These are phyloP conservation scores for Cercopithecus petaurista DNA, from an alignment of 2,797 vertebrate genomes.

Conservation along the genomic window DNA sequence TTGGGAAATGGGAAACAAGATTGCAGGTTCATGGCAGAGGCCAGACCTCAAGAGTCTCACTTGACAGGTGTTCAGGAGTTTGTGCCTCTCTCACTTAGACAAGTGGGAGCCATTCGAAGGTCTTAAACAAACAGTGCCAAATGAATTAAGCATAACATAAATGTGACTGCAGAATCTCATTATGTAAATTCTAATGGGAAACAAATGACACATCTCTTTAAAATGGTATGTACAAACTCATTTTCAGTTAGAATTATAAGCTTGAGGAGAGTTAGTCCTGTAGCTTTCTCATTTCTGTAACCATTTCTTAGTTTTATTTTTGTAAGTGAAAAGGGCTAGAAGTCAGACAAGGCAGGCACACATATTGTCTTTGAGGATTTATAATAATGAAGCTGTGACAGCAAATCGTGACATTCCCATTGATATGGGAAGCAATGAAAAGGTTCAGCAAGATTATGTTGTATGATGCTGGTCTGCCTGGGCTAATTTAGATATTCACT, in stretches of 20 bases:
- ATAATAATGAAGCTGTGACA: background rate
- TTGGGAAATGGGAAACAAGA: background rate
- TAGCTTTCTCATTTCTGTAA: background rate
- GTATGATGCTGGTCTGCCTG: background rate
- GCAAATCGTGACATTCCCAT: constrained; percentile 32
- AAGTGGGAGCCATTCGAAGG: background rate
- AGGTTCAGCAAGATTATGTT: background rate
- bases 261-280: background rate
- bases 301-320: background rate
- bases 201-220: constrained; percentile 33
- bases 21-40: background rate
- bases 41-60: background rate
- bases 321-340: background rate
- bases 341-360: background rate
- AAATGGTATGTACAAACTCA: constrained; percentile 10
- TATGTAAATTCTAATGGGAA: constrained; percentile 43
- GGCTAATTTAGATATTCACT: background rate
- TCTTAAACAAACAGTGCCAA: constrained; percentile 13
- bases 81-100: background rate
- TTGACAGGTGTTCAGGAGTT: background rate
- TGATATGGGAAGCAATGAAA: constrained; percentile 36
- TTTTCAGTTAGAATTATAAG: background rate
- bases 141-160: constrained; percentile 14
- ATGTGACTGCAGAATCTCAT: constrained; percentile 5
- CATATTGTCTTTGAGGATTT: background rate